phyloP scores from a whole-genome alignment of 2,797 vertebrate species.

The Florisuga fusca region DNA sequence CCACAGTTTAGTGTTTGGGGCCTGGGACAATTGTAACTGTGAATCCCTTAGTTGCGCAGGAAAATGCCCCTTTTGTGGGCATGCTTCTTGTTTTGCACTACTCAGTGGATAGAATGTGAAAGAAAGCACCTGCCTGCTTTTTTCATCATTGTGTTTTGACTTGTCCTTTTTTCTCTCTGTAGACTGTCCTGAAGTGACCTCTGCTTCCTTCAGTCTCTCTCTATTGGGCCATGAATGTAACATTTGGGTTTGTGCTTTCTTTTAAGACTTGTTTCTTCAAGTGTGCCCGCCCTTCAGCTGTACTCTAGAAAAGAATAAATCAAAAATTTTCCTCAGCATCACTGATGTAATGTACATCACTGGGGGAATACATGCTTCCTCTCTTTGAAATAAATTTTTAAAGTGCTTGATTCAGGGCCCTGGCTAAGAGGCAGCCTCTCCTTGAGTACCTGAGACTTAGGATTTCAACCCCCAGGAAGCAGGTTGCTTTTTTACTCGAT shows the following conservation, averaged over 20 bases:
- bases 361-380: neutral
- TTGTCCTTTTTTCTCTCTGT: neutral
- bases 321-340: neutral
- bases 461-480: neutral
- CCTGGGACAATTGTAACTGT: neutral
- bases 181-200: neutral
- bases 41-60: neutral
- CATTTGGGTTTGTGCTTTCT: neutral
- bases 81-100: neutral
- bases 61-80: neutral
- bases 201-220: neutral
- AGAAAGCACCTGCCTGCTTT: neutral
- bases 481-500: neutral
- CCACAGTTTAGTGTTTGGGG: neutral
- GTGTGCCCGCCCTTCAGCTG: neutral
- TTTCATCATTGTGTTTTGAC: neutral
- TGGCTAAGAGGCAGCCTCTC: neutral
- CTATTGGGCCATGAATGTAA: neutral
- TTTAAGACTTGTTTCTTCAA: neutral
- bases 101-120: neutral
- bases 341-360: no score
- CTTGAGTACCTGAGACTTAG: rapidly evolving
- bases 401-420: neutral
- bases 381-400: neutral
- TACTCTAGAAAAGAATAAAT: neutral